Evolutionary conservation across 2,113 vertebrate species (phyloP).

Genomic region (Rhinolophus sinicus): DNA sequence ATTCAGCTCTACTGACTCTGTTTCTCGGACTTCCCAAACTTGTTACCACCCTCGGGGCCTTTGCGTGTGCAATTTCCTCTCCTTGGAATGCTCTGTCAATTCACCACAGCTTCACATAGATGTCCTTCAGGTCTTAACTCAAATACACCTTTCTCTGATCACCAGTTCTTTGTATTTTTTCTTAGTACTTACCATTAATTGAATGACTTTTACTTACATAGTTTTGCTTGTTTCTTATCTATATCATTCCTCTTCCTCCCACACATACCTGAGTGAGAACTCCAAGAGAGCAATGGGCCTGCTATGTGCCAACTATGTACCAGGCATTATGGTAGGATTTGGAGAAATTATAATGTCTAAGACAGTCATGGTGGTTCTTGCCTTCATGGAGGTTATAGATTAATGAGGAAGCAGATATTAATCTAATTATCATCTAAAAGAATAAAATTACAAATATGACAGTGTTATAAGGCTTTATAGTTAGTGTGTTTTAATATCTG

Average conservation of each 20-base stretch:
- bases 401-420: not conserved
- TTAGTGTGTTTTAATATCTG: not conserved
- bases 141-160: not conserved
- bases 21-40: not conserved
- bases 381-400: not conserved
- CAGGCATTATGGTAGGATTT: not conserved
- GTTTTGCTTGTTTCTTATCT: not conserved
- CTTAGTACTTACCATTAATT: not conserved
- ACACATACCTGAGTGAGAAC: not conserved
- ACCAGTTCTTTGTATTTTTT: not conserved
- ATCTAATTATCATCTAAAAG: not conserved
- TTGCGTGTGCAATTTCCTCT: not conserved
- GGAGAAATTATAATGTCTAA: not conserved
- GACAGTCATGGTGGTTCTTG: not conserved
- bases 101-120: not conserved
- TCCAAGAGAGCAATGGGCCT: not conserved
- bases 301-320: not conserved
- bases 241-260: not conserved
- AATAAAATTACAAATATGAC: conserved; percentile 2
- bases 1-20: not conserved
- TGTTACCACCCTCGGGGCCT: not conserved
- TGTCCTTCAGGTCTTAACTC: not conserved
- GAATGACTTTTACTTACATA: not conserved
- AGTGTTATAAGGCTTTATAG: not conserved
- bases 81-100: not conserved